Conservation (phyloP, 2,797 vertebrate species). For the Acipenser oxyrinchus region DNA sequence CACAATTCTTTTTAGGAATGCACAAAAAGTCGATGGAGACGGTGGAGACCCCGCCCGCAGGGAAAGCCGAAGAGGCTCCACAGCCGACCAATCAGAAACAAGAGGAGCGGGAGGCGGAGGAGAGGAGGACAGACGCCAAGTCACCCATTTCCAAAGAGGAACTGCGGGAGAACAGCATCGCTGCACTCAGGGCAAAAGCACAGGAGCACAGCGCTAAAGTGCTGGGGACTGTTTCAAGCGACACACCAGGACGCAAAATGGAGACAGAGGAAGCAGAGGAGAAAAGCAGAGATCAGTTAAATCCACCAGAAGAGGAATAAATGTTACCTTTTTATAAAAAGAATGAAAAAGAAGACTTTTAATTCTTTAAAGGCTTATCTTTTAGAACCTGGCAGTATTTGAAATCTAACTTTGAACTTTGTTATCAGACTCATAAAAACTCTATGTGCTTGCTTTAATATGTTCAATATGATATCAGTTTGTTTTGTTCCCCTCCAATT, state of each 20-base stretch:
- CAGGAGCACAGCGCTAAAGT: conserved; percentile 98
- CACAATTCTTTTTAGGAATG: conserved; percentile 99
- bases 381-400: conserved; percentile 20
- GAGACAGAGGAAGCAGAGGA: conserved; percentile 55
- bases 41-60: conserved; percentile 63
- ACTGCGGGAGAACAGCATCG: conserved; percentile 98
- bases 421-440: conserved; percentile 11
- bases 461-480: conserved; percentile 6
- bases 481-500: conserved; percentile 2
- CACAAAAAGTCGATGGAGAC: conserved; percentile 98
- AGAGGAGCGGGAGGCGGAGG: conserved; percentile 74
- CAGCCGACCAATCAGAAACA: conserved; percentile 69
- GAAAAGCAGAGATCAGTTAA: conserved; percentile 47
- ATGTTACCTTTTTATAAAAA: conserved; percentile 15
- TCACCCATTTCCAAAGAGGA: conserved; percentile 91
- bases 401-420: conserved; percentile 32
- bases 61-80: conserved; percentile 74
- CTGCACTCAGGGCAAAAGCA: conserved; percentile 89
- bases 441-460: background rate
- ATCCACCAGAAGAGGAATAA: conserved; percentile 63
- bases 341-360: conserved; percentile 24
- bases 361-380: conserved; percentile 1
- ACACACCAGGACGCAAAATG: conserved; percentile 60
- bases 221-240: conserved; percentile 76
- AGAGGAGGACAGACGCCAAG: conserved; percentile 67